Percentiles rank a stretch among this genome's conserved stretches.
Conservation (phyloP, 2,113 vertebrate species). For the Actenoides lindsayi region DNA sequence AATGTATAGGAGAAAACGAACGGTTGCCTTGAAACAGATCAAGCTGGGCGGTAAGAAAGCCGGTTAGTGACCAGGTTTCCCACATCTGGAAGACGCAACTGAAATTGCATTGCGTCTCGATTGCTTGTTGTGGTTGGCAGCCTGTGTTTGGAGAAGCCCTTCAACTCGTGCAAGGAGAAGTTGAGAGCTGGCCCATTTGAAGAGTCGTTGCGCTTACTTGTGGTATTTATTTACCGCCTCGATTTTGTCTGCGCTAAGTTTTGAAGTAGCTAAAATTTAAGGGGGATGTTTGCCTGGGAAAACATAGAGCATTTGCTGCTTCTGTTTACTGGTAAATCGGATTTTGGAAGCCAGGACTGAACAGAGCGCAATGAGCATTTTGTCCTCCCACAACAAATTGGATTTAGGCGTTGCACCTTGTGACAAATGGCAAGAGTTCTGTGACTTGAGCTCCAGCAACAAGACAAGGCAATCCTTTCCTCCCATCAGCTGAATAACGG, state of each 20-base stretch:
- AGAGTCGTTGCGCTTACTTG: background rate
- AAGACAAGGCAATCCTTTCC: background rate
- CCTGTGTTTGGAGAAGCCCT: background rate
- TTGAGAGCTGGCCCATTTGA: background rate
- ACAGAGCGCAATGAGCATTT: background rate
- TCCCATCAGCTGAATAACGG: background rate
- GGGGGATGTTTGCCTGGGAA: background rate
- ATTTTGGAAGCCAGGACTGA: background rate
- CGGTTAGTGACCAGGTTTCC: background rate
- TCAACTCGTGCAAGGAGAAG: background rate
- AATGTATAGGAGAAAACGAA: background rate
- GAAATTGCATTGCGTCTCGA: background rate
- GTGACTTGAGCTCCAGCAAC: background rate
- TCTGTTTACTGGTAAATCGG: background rate
- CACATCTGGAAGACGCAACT: background rate
- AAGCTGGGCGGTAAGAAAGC: background rate
- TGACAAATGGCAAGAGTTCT: background rate
- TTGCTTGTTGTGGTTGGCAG: background rate
- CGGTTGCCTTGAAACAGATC: background rate
- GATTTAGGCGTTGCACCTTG: background rate
- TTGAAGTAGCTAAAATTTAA: background rate
- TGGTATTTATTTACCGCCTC: background rate
- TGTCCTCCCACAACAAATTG: background rate
- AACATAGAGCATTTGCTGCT: background rate
- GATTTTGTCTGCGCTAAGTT: background rate